Base-by-base conservation (phyloP, 2,797 vertebrate genomes). In the Xenentodon cancila region DNA sequence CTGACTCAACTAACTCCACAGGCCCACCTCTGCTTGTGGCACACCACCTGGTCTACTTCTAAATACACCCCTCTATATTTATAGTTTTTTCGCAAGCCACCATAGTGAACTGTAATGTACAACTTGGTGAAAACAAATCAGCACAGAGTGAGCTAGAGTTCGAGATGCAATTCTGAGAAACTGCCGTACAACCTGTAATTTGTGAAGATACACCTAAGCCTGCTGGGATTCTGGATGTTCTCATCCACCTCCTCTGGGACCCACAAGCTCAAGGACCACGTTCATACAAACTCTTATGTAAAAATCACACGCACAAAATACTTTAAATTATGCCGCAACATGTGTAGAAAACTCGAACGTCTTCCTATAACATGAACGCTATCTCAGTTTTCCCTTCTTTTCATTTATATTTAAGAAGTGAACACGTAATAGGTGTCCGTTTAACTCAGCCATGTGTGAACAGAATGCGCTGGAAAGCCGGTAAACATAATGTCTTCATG, bases 171-270 rank as follows among this genome's bases (percentile, higher is more conserved):
- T 62, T 77, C 44, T 66, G 25, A 66, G 45, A 74, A 67, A 57
- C 52, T 40, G 18, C 68, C 56, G 57, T 13, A 42, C 48, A 76
- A 53, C 60, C 73, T 80, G 70, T 77, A 68, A 77, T 85, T 75
- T 64, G 20, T 53, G 27, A 40, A 55, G 57, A 34, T 66, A 81
- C 74, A 73, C 74, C 73, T 84, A 65, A 77, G 64, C 71, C 71
- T 47, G 2, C 21, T 69, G 65, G 71, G 77, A 74, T 58, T 57
- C 51, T 77, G 49, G 68, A 72, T 68, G 75, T 78, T 67, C 46
- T 80, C 74, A 71, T 63, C 70, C 37, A 50, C 54, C 60, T 74
- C 66, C 55, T 60, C 18, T 43, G 64, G 43, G 70, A 82, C 53
- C 49, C 51, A 62, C 59, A 68, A 48, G 49, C 55, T 73, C 58